Base-by-base conservation (phyloP, 2,888 invertebrate genomes). In the Agrochola litura region DNA sequence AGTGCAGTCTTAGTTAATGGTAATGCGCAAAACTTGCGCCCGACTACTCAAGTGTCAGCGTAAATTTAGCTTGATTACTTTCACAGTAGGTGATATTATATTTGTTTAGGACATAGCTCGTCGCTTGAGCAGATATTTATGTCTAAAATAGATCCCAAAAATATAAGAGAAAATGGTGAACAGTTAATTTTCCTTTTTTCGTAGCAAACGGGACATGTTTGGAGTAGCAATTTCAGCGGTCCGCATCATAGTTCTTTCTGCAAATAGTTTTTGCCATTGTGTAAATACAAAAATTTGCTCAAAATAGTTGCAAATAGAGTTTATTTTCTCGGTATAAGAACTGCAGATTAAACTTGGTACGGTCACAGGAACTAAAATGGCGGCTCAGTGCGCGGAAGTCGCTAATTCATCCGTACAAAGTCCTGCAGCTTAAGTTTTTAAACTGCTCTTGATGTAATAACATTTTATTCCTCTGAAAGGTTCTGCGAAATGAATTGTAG, bases 351-450 rank as follows among this genome's bases (percentile, higher is more conserved):
- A 58, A 73, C 22, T 67, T 67, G 37, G 43, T 68, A 69, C 66
- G 63, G 73, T 71, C 65, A 76, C 80, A 82, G 71, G 70, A 75
- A 76, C 70, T 81, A 79, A 86, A 82, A 75, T 76, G 76, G 81
- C 66, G 72, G 71, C 67, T 79, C 83, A 71, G 79, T 69, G 76
- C 83, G 76, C 81, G 87, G 85, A 88, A 81, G 85, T 86, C 71
- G 69, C 76, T 85, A 86, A 87, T 87, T 89, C 83, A 77, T 73
- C 73, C 77, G 76, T 68, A 71, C 76, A 80, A 79, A 82, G 76
- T 75, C 61, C 71, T 71, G 58, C 60, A 72, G 68, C 78, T 82
- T 82, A 82, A 67, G 82, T 77, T 79, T 86, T 78, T 81, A 61
- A 86, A 76, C 64, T 72, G 70, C 67, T 46, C 61, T 84, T 68